These are phyloP conservation scores for Tupaia tana DNA, from an alignment of 2,113 vertebrate species.

Conservation along the genomic window DNA sequence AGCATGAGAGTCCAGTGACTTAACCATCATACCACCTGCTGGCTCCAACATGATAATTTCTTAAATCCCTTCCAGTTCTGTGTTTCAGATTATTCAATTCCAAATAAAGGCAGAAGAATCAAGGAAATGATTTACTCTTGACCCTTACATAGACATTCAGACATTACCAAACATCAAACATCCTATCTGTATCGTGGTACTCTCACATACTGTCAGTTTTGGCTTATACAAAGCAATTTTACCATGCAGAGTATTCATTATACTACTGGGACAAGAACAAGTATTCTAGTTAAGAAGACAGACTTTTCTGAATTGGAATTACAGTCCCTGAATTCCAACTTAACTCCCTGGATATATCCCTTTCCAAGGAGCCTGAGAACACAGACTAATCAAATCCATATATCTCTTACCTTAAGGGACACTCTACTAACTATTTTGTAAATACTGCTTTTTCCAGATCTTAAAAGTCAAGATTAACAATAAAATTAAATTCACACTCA, in stretches of 20 bases:
- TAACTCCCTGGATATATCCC: background rate
- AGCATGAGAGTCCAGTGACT: too few species aligned
- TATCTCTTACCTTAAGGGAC: slow-evolving; percentile 61
- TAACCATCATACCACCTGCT: too few species aligned
- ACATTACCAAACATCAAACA: background rate
- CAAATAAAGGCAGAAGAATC: background rate
- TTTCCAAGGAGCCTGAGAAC: slow-evolving; percentile 31
- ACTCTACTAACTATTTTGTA: slow-evolving; percentile 41
- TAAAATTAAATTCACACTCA: slow-evolving; percentile 58
- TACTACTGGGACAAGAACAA: slow-evolving; percentile 15
- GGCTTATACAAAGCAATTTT: background rate
- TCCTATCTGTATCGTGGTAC: background rate
- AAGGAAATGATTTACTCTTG: background rate
- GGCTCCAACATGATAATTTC: background rate
- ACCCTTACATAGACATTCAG: background rate
- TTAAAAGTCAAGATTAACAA: slow-evolving; percentile 63
- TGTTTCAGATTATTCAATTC: background rate
- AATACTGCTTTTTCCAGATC: slow-evolving; percentile 54
- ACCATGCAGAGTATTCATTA: background rate
- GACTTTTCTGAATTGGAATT: slow-evolving; percentile 47
- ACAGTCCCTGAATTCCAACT: slow-evolving; percentile 37
- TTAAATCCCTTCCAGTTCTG: background rate
- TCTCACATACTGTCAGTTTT: background rate
- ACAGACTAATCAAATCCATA: slow-evolving; percentile 59
- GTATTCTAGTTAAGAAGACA: slow-evolving; percentile 41